Evolutionary conservation across 35 echinoderm and acorn worm genomes (phyloP).

Genomic region (Holothuria glaberrima): DNA sequence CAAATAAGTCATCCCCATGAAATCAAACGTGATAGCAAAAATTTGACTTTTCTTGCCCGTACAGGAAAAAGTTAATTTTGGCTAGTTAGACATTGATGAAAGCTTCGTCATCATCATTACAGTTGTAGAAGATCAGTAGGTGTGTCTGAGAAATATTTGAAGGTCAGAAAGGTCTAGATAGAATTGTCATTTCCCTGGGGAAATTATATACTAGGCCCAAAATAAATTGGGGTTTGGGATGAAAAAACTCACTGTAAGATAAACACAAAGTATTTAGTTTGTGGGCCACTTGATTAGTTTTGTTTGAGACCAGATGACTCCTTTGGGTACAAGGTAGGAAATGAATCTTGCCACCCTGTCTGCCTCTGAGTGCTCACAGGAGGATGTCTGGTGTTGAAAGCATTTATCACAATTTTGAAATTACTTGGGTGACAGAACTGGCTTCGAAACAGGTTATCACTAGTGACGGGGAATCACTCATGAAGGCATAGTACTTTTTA

Average conservation of each 20-base stretch:
- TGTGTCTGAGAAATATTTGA: too few species aligned
- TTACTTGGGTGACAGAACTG: background rate
- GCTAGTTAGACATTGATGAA: too few species aligned
- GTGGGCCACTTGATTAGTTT: constrained; percentile 54
- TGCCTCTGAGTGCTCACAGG: constrained; percentile 18
- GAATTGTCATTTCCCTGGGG: constrained; percentile 7
- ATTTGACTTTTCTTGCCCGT: too few species aligned
- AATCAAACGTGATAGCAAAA: too few species aligned
- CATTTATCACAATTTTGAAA: constrained; percentile 43
- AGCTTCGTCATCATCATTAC: too few species aligned
- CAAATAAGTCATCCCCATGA: too few species aligned
- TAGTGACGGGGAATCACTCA: background rate
- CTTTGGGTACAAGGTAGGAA: constrained; percentile 36
- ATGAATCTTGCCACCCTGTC: background rate
- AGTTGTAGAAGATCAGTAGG: too few species aligned
- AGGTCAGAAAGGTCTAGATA: too few species aligned
- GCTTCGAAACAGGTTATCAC: constrained; percentile 17
- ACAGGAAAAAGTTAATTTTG: too few species aligned
- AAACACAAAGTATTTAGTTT: constrained; percentile 24
- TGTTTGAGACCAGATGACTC: constrained; percentile 31
- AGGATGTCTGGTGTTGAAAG: constrained; percentile 41
- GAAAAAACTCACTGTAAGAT: background rate
- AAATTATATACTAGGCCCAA: constrained; percentile 17
- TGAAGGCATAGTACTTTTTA: too few species aligned
- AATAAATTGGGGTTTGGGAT: constrained; percentile 30